These are phyloP conservation scores for Drosophila pachea DNA, from an alignment of 1,140 invertebrate genomes.

Conservation along the genomic window DNA sequence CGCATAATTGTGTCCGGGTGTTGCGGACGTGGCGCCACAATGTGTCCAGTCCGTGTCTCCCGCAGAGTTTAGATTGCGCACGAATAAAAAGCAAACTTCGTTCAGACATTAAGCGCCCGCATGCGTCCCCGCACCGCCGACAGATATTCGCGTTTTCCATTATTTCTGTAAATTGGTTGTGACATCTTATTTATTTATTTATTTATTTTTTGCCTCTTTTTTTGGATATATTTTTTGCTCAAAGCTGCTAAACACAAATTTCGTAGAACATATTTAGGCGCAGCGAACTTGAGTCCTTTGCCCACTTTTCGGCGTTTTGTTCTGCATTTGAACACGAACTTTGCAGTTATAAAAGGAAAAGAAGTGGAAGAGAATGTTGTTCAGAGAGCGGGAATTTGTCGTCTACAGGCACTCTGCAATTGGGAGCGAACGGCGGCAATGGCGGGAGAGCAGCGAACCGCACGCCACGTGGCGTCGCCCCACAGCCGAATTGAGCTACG, in stretches of 20 bases:
- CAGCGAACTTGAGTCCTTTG: conserved; percentile 3
- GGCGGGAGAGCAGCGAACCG: background rate
- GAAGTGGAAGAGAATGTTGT: conserved; percentile 14
- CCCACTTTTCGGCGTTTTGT: conserved; percentile 22
- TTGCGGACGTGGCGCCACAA: background rate
- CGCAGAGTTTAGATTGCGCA: conserved; percentile 11
- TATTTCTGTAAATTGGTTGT: conserved; percentile 64
- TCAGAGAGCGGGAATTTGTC: background rate
- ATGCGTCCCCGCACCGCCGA: background rate
- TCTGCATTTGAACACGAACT: conserved; percentile 53
- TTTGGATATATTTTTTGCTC: background rate
- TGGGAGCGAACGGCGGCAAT: background rate
- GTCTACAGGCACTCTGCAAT: background rate
- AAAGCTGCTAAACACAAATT: conserved; percentile 28
- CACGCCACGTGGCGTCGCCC: background rate
- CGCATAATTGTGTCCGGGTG: conserved; percentile 48
- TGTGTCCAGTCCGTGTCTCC: conserved; percentile 13
- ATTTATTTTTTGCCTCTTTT: conserved; percentile 1
- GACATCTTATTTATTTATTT: background rate
- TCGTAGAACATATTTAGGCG: conserved; percentile 44
- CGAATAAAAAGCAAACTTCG: conserved; percentile 35
- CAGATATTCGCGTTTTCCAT: conserved; percentile 50
- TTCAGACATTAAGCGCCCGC: conserved; percentile 17
- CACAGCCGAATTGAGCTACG: conserved; percentile 6
- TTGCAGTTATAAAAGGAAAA: conserved; percentile 38